These are phyloP conservation scores for Microctenopoma steveboyesi DNA, from an alignment of 2,797 vertebrate species.

Conservation along the genomic window DNA sequence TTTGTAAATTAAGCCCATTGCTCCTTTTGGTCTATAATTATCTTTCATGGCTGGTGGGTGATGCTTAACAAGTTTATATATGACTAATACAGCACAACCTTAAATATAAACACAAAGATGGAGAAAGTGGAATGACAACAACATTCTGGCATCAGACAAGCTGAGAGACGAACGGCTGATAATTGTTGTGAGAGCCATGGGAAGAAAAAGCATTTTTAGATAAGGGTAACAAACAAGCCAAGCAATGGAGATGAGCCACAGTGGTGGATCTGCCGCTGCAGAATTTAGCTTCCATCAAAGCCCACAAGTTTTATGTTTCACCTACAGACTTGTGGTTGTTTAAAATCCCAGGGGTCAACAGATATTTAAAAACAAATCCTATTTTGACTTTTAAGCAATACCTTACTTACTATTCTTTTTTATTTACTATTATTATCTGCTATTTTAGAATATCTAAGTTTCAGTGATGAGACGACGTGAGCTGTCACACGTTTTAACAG, in stretches of 20 bases:
- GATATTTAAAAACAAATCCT: constrained; percentile 20
- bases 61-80: constrained; percentile 90
- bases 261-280: constrained; percentile 69
- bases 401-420: not conserved
- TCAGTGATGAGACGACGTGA: constrained; percentile 14
- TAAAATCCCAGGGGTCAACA: constrained; percentile 16
- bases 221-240: constrained; percentile 75
- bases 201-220: constrained; percentile 80
- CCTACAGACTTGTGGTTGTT: constrained; percentile 33
- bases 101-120: constrained; percentile 79
- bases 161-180: constrained; percentile 88
- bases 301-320: constrained; percentile 65
- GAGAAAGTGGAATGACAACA: constrained; percentile 65
- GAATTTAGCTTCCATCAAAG: constrained; percentile 81
- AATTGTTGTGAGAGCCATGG: constrained; percentile 88
- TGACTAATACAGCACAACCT: constrained; percentile 87
- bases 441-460: not conserved
- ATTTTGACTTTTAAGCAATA: constrained; percentile 11
- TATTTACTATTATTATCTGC: not conserved
- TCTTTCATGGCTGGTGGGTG: constrained; percentile 90
- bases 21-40: constrained; percentile 90
- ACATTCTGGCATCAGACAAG: constrained; percentile 70
- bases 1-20: constrained; percentile 90
- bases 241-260: constrained; percentile 84
- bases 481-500: constrained; percentile 28